Evolutionary conservation across 2,113 vertebrate species (phyloP), one percentile per base, ranked within the genome.

Genomic region (Siniperca chuatsi): DNA sequence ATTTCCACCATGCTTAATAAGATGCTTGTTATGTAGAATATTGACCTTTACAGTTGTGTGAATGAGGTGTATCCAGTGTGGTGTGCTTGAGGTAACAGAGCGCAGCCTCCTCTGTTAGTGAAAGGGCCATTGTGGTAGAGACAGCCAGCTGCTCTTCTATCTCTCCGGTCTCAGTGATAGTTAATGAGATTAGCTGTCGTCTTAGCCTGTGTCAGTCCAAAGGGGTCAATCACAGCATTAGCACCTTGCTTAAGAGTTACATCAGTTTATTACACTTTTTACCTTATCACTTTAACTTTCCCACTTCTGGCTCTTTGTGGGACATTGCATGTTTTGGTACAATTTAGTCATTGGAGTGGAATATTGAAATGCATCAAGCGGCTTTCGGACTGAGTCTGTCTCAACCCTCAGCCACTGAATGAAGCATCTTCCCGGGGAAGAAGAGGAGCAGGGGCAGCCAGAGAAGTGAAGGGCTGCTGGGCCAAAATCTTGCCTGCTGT

Each of bases 191-290:
- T 96, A 96, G 91, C 84, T 44, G 64, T 81, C 71, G 77, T 87
- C 87, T 90, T 90, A 86, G 87, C 76, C 91, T 94, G 92, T 79
- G 37, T 95, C 93, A 93, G 90, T 92, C 75, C 92, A 92, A 90
- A 93, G 92, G 87, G 95, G 94, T 95, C 94, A 96, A 89, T 91
- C 92, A 84, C 84, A 79, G 94, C 95, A 96, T 96, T 96, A 95
- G 65, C 88, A 90, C 91, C 87, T 92, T 79, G 83, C 89, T 92
- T 74, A 84, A 66, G 48, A 80, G 79, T 93, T 87, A 54, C 88
- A 90, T 91, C 87, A 82, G 62, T 91, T 93, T 92, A 86, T 83
- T 86, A 50, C 50, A n/a, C 70, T 85, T 89, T 85, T 81, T 85
- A 50, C 67, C 16, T 80, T 21, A 65, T 77, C 67, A 57, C 46